Percentiles rank a stretch among this genome's conserved stretches.
Conservation (phyloP, 2,113 vertebrate species). For the Syrrhaptes paradoxus region DNA sequence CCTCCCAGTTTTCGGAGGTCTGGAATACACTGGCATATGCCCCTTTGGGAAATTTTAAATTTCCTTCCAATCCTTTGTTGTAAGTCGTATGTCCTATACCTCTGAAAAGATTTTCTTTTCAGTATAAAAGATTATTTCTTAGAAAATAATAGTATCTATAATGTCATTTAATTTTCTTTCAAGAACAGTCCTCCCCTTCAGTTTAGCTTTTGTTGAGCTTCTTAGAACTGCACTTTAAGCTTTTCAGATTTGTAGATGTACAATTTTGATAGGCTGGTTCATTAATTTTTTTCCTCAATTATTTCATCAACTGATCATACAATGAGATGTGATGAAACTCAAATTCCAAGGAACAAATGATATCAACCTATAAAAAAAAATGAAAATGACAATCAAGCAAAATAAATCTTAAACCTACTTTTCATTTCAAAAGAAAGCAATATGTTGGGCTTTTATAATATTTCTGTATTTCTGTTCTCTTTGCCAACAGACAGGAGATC, state of each 20-base stretch:
- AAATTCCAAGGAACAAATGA: not conserved
- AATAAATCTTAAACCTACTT: not conserved
- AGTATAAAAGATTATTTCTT: conserved; percentile 7
- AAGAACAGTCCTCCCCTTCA: not conserved
- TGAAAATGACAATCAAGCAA: not conserved
- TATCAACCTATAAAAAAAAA: not conserved
- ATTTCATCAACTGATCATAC: not conserved
- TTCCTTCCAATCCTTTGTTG: not conserved
- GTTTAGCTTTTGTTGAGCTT: conserved; percentile 15
- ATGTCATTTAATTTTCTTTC: conserved; percentile 15
- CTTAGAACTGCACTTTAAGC: not conserved
- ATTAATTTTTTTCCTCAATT: not conserved
- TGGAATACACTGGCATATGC: not conserved
- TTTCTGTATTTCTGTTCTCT: not conserved
- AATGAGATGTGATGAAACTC: not conserved
- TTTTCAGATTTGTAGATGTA: not conserved
- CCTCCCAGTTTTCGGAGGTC: not conserved
- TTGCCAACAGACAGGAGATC: not conserved
- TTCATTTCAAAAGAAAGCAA: not conserved
- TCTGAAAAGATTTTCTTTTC: not conserved
- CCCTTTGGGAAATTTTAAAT: not conserved
- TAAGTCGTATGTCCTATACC: not conserved
- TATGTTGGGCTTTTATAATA: not conserved
- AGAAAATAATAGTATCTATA: conserved; percentile 12
- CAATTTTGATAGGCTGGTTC: not conserved